A percentile compares a stretch with the other conserved stretches of the same genome.
phyloP scores from a whole-genome alignment of 2,113 vertebrate species.

The Halcyon malimbica region DNA sequence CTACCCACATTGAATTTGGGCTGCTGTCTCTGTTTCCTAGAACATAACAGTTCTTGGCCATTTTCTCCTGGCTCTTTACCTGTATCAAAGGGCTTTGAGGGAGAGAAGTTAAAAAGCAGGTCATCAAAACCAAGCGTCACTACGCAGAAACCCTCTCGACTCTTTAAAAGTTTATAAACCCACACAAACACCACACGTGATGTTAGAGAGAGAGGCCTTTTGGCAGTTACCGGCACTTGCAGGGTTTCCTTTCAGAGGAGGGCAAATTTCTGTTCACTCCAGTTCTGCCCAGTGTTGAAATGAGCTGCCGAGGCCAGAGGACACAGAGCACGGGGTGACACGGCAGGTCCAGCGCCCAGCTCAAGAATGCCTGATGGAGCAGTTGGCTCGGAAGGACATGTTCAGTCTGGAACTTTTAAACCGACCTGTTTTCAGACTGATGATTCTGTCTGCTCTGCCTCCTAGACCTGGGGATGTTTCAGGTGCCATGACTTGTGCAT shows the following conservation, averaged over 20 bases:
- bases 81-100: background rate
- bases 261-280: background rate
- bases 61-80: background rate
- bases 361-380: background rate
- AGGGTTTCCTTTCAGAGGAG: background rate
- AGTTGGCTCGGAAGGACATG: background rate
- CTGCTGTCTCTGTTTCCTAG: background rate
- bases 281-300: background rate
- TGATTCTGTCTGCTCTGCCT: background rate
- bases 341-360: fast-evolving
- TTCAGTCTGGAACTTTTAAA: background rate
- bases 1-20: background rate
- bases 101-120: background rate
- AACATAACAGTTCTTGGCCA: background rate
- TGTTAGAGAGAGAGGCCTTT: background rate
- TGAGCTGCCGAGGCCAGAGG: background rate
- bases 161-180: background rate
- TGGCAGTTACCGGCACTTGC: background rate
- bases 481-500: background rate
- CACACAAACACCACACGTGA: background rate
- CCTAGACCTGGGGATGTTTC: background rate
- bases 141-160: background rate
- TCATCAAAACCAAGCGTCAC: background rate
- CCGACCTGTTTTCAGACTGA: background rate
- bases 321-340: background rate